Evolutionary conservation across 2,797 vertebrate species (phyloP).

Genomic region (Eidolon dupreanum): DNA sequence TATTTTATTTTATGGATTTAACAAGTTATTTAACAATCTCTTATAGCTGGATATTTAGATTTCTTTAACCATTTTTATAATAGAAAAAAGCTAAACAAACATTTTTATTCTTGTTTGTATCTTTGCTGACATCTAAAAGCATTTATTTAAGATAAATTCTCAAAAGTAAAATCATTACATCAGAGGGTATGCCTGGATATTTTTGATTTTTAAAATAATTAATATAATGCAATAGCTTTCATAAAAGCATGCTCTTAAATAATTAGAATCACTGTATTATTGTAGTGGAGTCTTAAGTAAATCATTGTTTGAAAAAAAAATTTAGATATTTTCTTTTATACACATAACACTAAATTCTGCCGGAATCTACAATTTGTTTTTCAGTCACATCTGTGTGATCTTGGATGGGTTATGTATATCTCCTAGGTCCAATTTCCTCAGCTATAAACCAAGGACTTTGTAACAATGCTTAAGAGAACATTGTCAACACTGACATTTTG

Average conservation of each 20-base stretch:
- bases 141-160: slow-evolving; percentile 7
- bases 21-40: background rate
- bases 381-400: background rate
- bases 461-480: background rate
- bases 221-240: background rate
- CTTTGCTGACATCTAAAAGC: background rate
- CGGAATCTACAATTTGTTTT: background rate
- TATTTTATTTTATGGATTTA: background rate
- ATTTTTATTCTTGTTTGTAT: background rate
- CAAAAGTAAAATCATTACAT: background rate
- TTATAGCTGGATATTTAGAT: background rate
- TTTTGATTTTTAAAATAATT: background rate
- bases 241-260: background rate
- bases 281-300: background rate
- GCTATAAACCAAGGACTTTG: background rate
- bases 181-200: background rate
- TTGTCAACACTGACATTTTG: background rate
- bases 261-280: background rate
- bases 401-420: background rate
- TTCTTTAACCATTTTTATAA: background rate
- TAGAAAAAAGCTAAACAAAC: background rate
- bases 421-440: background rate
- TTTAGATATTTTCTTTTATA: background rate
- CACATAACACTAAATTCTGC: background rate
- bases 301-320: background rate